These are phyloP conservation scores for Squalus acanthias DNA, from an alignment of 2,797 vertebrate species.

Conservation along the genomic window DNA sequence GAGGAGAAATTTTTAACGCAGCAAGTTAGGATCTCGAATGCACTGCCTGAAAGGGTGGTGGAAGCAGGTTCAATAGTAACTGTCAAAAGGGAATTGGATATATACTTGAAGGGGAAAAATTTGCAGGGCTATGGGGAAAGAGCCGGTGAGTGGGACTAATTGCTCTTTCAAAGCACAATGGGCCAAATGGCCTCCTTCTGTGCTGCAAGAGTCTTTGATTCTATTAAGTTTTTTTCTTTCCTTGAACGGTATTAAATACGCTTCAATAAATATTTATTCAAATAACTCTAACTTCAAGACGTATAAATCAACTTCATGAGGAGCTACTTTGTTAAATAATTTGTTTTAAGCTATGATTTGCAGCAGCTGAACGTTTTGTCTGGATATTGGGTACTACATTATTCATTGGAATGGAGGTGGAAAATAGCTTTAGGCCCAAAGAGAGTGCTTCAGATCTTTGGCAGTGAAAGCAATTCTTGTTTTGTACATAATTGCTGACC, in stretches of 20 bases:
- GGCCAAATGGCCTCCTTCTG: neutral
- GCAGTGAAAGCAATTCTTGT: conserved; percentile 13
- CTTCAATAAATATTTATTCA: neutral
- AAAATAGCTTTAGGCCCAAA: conserved; percentile 22
- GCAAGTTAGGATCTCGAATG: neutral
- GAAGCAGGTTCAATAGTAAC: neutral
- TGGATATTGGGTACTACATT: conserved; percentile 17
- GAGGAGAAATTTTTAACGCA: neutral
- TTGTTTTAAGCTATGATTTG: neutral
- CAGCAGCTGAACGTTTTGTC: neutral
- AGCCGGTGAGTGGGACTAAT: neutral
- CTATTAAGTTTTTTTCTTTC: neutral
- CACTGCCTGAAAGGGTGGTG: neutral
- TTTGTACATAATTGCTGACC: neutral
- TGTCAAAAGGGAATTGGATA: neutral
- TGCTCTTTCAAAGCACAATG: neutral
- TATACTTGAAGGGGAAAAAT: neutral
- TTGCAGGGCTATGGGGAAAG: neutral
- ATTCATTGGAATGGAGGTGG: conserved; percentile 25
- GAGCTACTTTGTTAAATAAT: conserved; percentile 3
- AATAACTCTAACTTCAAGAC: neutral
- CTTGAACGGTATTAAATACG: neutral
- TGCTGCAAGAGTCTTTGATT: neutral
- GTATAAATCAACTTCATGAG: neutral
- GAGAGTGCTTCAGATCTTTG: conserved; percentile 13